Conservation (phyloP, 2,113 vertebrate species). For the Rhabdomys dilectus region DNA sequence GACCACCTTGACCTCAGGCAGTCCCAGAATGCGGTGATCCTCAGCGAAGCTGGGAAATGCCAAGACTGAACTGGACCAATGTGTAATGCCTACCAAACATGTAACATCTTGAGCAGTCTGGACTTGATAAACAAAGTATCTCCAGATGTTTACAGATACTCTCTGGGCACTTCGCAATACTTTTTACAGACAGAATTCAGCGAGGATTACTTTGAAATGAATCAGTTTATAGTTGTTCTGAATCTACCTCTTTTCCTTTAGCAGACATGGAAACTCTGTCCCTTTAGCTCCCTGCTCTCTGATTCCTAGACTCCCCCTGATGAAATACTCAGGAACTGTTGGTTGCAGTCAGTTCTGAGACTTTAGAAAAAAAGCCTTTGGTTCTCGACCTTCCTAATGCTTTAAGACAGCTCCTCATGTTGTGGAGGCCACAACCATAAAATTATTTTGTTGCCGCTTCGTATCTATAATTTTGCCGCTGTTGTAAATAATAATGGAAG, state of each 20-base stretch:
- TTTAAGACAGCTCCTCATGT: background rate
- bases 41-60: background rate
- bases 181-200: background rate
- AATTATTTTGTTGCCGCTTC: background rate
- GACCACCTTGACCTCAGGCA: background rate
- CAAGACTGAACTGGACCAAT: background rate
- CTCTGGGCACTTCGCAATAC: background rate
- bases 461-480: background rate
- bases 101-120: background rate
- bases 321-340: background rate
- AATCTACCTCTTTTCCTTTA: background rate
- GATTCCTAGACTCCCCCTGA: slow-evolving; percentile 19
- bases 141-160: background rate
- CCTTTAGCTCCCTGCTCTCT: background rate
- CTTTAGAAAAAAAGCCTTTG: background rate
- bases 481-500: background rate
- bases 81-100: background rate
- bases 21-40: background rate
- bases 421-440: background rate
- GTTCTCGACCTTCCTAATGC: background rate
- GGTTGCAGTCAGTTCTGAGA: background rate
- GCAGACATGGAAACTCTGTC: slow-evolving; percentile 10
- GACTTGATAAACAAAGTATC: background rate
- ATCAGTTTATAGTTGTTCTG: background rate
- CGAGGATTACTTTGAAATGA: background rate